A percentile compares a stretch with the other conserved stretches of the same genome.
These are phyloP conservation scores for Anodontia alba DNA, from an alignment of 2,888 invertebrate species.

Conservation along the genomic window DNA sequence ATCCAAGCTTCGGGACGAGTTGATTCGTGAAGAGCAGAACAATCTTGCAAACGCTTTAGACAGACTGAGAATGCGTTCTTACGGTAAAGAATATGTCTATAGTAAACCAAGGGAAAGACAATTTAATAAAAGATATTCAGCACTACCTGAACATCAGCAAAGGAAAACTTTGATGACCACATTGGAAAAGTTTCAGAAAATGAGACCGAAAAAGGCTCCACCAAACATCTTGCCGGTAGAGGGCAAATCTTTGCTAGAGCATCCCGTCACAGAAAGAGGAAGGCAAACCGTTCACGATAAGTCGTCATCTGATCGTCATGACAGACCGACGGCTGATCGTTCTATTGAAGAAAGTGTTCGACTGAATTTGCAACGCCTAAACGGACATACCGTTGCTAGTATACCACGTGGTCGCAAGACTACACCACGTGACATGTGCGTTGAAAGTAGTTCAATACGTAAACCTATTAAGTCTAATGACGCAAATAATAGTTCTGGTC, in stretches of 20 bases:
- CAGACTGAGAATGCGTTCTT: constrained; percentile 69
- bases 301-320: constrained; percentile 31
- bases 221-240: constrained; percentile 72
- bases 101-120: constrained; percentile 57
- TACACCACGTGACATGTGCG: constrained; percentile 49
- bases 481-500: constrained; percentile 52
- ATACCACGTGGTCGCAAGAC: constrained; percentile 71
- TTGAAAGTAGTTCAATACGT: constrained; percentile 64
- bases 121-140: constrained; percentile 55
- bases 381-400: constrained; percentile 67
- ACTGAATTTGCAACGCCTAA: constrained; percentile 68
- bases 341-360: constrained; percentile 70
- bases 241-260: constrained; percentile 74
- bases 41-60: constrained; percentile 75
- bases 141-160: constrained; percentile 45
- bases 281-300: constrained; percentile 18
- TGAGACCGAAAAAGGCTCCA: constrained; percentile 67
- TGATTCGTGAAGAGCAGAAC: constrained; percentile 74
- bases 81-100: constrained; percentile 55
- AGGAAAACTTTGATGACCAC: constrained; percentile 68
- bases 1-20: constrained; percentile 72
- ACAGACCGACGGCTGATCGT: constrained; percentile 19
- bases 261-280: constrained; percentile 26
- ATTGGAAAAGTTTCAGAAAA: constrained; percentile 72
- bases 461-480: constrained; percentile 26